Conservation (phyloP, 2,113 vertebrate species). For the Sphyrna mokarran region DNA sequence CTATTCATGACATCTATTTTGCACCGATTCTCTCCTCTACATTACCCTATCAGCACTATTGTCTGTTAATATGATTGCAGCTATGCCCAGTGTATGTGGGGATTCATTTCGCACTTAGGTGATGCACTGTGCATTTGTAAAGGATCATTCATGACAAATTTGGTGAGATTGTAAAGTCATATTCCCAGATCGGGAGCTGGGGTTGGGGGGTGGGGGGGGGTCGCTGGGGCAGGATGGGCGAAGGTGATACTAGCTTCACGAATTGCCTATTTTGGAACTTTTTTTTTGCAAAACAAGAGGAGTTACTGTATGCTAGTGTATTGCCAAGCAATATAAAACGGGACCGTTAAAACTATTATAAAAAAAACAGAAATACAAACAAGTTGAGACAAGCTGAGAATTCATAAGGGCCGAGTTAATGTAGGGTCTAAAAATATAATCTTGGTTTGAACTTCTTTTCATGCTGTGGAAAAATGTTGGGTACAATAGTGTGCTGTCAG, state of each 20-base stretch:
- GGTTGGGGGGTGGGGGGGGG: too few relatives aligned
- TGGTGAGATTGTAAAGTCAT: not conserved
- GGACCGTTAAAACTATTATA: conserved; percentile 15
- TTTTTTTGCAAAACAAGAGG: not conserved
- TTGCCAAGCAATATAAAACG: conserved; percentile 35
- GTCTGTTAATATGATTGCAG: not conserved
- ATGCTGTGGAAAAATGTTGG: conserved; percentile 37
- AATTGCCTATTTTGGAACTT: not conserved
- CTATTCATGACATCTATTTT: not conserved
- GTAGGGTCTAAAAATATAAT: conserved; percentile 37
- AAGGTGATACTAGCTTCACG: not conserved
- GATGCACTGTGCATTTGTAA: not conserved
- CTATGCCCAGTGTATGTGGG: not conserved
- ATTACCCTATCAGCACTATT: not conserved
- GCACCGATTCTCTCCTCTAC: not conserved
- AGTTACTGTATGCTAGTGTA: conserved; percentile 14
- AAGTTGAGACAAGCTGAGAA: conserved; percentile 37
- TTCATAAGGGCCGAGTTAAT: conserved; percentile 36
- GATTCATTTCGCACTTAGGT: not conserved
- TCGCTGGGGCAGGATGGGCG: too few relatives aligned
- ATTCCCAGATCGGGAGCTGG: too few relatives aligned
- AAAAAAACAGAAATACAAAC: conserved; percentile 36
- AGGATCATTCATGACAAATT: not conserved
- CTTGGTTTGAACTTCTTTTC: conserved; percentile 38
- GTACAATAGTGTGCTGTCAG: conserved; percentile 37